A percentile compares a stretch with the other conserved stretches of the same genome.
These are phyloP conservation scores for Belonocnema kinseyi DNA, from an alignment of 1,140 invertebrate genomes.

Conservation along the genomic window DNA sequence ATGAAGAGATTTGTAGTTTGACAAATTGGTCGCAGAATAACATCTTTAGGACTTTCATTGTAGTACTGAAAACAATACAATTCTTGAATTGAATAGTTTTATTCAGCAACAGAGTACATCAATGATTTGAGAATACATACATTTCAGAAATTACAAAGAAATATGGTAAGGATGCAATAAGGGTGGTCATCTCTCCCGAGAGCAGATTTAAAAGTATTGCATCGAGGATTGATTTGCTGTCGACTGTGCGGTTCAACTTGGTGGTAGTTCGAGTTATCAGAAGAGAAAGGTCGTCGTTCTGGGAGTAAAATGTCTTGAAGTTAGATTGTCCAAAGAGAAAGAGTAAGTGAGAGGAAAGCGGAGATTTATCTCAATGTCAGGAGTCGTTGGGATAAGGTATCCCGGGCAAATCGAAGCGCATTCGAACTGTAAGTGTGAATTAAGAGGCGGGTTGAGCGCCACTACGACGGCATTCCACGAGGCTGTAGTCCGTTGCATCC, in stretches of 20 bases:
- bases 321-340: constrained; percentile 9
- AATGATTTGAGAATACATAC: background rate
- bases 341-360: background rate
- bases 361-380: constrained; percentile 33
- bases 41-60: no score
- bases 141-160: background rate
- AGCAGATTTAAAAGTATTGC: background rate
- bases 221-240: background rate
- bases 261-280: background rate
- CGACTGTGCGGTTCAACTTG: background rate
- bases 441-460: constrained; percentile 75
- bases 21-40: no score
- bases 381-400: constrained; percentile 15
- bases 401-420: background rate
- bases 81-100: no score
- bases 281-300: constrained; percentile 2
- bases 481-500: constrained; percentile 65
- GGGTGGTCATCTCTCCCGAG: background rate
- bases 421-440: constrained; percentile 64
- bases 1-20: no score
- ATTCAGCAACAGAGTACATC: no score
- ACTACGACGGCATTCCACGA: constrained; percentile 74
- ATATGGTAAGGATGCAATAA: background rate
- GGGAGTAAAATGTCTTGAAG: background rate
- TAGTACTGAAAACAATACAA: no score